Evolutionary conservation across 2,888 invertebrate species (phyloP), one percentile per base, ranked within the genome.

Genomic region (Drosophila aldrichi): DNA sequence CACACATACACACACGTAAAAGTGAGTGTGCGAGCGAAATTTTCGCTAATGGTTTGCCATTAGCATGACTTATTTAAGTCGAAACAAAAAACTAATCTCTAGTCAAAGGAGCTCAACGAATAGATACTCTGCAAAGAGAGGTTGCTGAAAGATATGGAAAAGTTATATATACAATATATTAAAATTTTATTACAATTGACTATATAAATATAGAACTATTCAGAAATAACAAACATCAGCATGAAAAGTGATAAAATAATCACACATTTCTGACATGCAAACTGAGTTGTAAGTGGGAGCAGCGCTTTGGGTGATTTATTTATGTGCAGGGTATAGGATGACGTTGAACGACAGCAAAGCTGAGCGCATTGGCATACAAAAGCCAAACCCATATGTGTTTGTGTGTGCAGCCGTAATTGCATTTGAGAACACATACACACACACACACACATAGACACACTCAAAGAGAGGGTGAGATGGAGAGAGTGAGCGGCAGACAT

Each of bases 31-130:
- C 52, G 52, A 74, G 77, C 46, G 64, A 84, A 82, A 87, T 81
- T 87, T 86, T 81, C 75, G 80, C 87, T 87, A 87, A 87, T 87
- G 87, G 87, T 78, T 77, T 82, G 83, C 87, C 87, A 87, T 87
- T 89, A 87, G 89, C 87, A 81, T 85, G 89, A 89, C 89, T 87
- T 85, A 84, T 87, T 89, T 87, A 81, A 84, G 77, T 70, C 52
- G 70, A 70, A 74, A 70, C 57, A 62, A 70, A 81, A 82, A 70
- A 32, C 22, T 18, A 22, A 18, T 20, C 8, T 3, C 7, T 4
- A n/a, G 4, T 2, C 3, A 5, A 9, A 10, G 2, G 38, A 22
- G 9, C 14, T 12, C 41, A 54, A 44, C 63, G 58, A 16, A 5
- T 1, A 7, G 8, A 29, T 74, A 32, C 58, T 14, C 62, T 59